These are phyloP conservation scores for Leptinotarsa undecemlineata DNA, from an alignment of 1,140 invertebrate species.

Conservation along the genomic window DNA sequence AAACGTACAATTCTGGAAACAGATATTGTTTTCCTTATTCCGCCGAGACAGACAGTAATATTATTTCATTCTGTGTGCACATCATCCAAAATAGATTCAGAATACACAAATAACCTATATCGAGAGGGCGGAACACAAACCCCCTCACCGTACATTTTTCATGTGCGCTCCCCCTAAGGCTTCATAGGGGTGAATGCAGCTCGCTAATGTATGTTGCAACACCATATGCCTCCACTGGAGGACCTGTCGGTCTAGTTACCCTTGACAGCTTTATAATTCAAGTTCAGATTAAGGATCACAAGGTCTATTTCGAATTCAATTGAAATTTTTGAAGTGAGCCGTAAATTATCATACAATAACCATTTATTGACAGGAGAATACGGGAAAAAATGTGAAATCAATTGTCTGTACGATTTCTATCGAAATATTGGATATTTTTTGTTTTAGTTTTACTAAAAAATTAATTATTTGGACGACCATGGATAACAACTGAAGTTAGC, in stretches of 20 bases:
- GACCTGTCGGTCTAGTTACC: constrained; percentile 45
- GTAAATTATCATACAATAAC: no score
- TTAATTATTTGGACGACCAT: background rate
- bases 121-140: constrained; percentile 34
- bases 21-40: no score
- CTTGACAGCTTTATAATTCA: constrained; percentile 41
- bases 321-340: background rate
- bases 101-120: constrained; percentile 38
- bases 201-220: constrained; percentile 51
- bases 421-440: background rate
- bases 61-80: background rate
- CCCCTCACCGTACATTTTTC: constrained; percentile 45
- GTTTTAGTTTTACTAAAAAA: background rate
- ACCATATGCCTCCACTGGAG: constrained; percentile 45
- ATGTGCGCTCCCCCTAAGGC: constrained; percentile 29
- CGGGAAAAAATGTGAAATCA: background rate
- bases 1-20: no score
- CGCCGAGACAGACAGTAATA: no score
- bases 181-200: constrained; percentile 37
- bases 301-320: background rate
- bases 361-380: no score
- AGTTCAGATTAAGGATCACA: constrained; percentile 34
- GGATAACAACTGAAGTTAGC: background rate
- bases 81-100: constrained; percentile 37
- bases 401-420: background rate